These are phyloP conservation scores for Xanthia icteritia DNA, from an alignment of 2,888 invertebrate species.

Conservation along the genomic window DNA sequence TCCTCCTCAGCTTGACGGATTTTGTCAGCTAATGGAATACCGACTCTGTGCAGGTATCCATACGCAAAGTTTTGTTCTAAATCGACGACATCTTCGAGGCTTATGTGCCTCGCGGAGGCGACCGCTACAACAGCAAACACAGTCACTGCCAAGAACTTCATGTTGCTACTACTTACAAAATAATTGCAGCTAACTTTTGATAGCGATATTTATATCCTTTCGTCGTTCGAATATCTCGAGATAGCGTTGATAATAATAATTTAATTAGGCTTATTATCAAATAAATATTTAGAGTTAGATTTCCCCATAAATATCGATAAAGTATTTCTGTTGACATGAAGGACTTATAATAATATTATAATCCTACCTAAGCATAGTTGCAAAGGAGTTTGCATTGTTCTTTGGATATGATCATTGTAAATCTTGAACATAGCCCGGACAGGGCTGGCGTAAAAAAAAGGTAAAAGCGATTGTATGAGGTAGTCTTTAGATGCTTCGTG, in stretches of 20 bases:
- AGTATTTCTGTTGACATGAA: not conserved
- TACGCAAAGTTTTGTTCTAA: constrained; percentile 60
- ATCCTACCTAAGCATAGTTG: not conserved
- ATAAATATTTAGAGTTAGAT: not conserved
- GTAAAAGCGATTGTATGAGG: too few relatives aligned
- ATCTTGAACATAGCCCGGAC: not conserved
- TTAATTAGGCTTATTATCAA: not conserved
- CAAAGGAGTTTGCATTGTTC: not conserved
- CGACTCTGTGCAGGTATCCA: constrained; percentile 63
- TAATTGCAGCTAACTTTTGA: not conserved
- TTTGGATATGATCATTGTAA: not conserved
- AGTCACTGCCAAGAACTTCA: constrained; percentile 45
- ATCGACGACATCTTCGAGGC: constrained; percentile 52
- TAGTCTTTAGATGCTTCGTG: too few relatives aligned
- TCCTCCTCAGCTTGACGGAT: constrained; percentile 59
- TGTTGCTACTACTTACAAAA: constrained; percentile 8
- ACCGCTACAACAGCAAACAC: constrained; percentile 57
- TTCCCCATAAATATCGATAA: constrained; percentile 6
- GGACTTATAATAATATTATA: not conserved
- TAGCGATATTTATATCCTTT: constrained; percentile 4
- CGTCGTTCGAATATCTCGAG: not conserved
- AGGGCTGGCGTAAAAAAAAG: not conserved
- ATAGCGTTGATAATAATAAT: not conserved
- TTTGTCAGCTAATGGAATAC: constrained; percentile 63
- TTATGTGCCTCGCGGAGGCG: constrained; percentile 49